Percentiles rank a stretch among this genome's conserved stretches.
These are phyloP conservation scores for Zygogramma bicolorata DNA, from an alignment of 2,888 invertebrate species.

Conservation along the genomic window DNA sequence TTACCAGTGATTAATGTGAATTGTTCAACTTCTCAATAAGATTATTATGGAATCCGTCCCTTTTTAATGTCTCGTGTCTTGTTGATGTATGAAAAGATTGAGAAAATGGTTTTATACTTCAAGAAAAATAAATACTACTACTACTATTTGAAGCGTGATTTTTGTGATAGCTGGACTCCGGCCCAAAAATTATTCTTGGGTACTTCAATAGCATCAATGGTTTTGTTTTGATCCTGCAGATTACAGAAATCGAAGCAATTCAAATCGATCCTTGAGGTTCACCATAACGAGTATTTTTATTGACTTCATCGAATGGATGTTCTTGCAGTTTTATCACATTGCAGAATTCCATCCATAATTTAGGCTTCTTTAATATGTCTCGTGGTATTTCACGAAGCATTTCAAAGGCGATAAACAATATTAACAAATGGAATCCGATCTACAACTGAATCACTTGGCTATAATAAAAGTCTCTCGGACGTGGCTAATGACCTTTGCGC, in stretches of 20 bases:
- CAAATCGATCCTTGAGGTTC: not conserved
- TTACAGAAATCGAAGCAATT: not conserved
- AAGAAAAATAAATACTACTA: too few relatives aligned
- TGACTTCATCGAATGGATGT: not conserved
- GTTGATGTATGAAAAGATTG: too few relatives aligned
- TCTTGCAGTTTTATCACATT: not conserved
- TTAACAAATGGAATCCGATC: not conserved
- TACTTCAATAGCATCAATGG: too few relatives aligned
- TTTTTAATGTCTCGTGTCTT: too few relatives aligned
- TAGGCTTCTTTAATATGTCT: not conserved
- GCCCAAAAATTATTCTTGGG: too few relatives aligned
- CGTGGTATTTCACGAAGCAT: not conserved
- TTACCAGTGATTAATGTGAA: too few relatives aligned
- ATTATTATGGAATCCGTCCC: too few relatives aligned
- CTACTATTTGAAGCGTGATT: too few relatives aligned
- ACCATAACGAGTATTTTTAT: not conserved
- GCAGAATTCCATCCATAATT: not conserved
- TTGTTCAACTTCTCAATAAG: too few relatives aligned
- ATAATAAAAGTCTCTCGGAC: not conserved
- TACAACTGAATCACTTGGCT: not conserved
- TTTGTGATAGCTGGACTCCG: too few relatives aligned
- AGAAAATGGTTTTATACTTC: too few relatives aligned
- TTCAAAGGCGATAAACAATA: not conserved
- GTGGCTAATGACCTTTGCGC: not conserved
- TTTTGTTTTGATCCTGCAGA: too few relatives aligned